Conservation (phyloP, 2,113 vertebrate genomes). For the Vicugna pacos region DNA sequence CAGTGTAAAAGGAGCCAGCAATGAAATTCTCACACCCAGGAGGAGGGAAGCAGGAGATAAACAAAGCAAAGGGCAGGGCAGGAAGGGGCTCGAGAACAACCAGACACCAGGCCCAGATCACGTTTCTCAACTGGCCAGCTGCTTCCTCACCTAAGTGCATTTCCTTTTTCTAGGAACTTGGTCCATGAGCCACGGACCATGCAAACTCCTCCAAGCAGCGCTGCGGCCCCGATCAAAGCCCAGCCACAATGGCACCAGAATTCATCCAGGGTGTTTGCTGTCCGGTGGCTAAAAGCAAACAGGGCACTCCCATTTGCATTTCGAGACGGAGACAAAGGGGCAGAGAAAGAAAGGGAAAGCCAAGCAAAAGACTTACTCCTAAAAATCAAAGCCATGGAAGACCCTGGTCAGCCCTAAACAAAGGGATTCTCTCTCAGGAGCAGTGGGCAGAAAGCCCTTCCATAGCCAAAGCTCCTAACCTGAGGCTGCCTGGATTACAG, state of each 20-base stretch:
- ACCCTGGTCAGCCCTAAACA: background rate
- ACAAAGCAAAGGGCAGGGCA: background rate
- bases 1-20: background rate
- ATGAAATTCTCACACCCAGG: background rate
- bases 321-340: background rate
- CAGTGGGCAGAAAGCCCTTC: background rate
- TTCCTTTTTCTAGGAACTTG: constrained; percentile 42
- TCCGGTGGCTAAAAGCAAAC: constrained; percentile 50
- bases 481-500: fast-evolving
- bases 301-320: background rate
- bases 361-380: constrained; percentile 20
- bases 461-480: fast-evolving
- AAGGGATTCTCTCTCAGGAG: background rate
- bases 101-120: background rate
- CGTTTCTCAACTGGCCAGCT: constrained; percentile 18
- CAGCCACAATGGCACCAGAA: background rate
- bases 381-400: constrained; percentile 67
- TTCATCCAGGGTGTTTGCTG: background rate
- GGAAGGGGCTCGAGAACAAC: background rate
- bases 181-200: background rate
- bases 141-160: constrained; percentile 35
- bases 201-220: background rate
- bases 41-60: background rate
- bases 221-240: constrained; percentile 30
- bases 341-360: background rate